Conservation (phyloP, 2,113 vertebrate species). For the Nothoprocta perdicaria region DNA sequence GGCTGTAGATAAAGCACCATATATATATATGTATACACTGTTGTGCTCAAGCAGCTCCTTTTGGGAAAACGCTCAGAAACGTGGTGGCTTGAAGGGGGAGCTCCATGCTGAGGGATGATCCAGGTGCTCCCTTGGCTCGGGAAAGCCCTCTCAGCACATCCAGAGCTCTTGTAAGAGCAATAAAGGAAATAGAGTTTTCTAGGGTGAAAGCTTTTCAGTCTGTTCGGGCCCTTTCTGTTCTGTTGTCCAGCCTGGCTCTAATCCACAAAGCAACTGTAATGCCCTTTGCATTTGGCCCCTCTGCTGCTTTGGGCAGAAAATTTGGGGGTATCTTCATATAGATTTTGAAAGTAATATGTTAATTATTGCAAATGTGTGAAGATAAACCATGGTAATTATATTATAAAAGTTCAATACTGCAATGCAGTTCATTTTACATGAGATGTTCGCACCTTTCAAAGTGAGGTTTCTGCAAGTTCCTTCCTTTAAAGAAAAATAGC, state of each 20-base stretch:
- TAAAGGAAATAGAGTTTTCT: neutral
- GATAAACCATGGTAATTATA: neutral
- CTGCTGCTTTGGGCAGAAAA: neutral
- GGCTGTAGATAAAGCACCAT: neutral
- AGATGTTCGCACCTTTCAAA: neutral
- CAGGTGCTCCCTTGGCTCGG: accelerated
- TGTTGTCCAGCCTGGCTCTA: neutral
- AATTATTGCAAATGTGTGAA: neutral
- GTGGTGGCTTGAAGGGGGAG: neutral
- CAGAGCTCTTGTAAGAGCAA: neutral
- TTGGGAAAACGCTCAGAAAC: neutral
- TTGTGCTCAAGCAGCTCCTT: neutral
- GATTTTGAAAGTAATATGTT: neutral
- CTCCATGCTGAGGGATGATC: neutral
- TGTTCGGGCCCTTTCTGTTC: neutral
- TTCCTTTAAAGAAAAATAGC: neutral
- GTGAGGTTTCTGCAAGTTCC: neutral
- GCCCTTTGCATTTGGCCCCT: neutral
- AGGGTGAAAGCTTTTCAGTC: neutral
- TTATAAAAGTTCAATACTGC: neutral
- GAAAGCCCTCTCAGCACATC: neutral
- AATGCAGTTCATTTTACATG: neutral
- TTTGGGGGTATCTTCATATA: neutral
- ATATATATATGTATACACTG: neutral
- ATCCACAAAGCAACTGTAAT: neutral